Percentiles rank a stretch among this genome's conserved stretches.
Conservation (phyloP, 2,797 vertebrate genomes). For the Pangasius djambal region DNA sequence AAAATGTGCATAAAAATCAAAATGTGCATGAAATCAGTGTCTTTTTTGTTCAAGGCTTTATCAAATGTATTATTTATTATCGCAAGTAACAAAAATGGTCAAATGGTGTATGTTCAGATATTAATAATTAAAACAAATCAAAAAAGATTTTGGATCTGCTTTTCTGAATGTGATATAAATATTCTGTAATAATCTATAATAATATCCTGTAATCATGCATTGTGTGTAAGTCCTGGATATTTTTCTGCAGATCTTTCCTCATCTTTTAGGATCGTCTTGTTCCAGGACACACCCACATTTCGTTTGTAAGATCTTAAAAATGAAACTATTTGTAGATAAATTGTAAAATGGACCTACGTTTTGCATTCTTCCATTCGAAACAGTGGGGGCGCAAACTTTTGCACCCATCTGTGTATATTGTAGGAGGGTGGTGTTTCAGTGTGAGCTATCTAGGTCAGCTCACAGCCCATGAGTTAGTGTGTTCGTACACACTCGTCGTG, state of each 20-base stretch:
- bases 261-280: neutral
- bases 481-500: constrained; percentile 23
- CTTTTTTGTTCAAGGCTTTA: neutral
- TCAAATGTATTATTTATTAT: neutral
- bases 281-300: neutral
- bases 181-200: neutral
- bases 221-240: neutral
- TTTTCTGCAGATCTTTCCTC: neutral
- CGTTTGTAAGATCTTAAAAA: neutral
- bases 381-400: neutral
- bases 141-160: neutral
- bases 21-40: neutral
- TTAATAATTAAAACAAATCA: neutral
- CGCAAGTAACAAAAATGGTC: neutral
- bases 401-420: constrained; percentile 13
- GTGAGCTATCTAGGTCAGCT: constrained; percentile 54
- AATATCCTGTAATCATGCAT: neutral
- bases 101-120: neutral
- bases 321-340: neutral
- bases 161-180: neutral
- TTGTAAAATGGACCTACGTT: neutral
- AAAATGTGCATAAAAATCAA: no score
- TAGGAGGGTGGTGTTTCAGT: constrained; percentile 36
- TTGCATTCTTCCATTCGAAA: neutral
- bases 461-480: constrained; percentile 34